A percentile compares a stretch with the other conserved stretches of the same genome.
Conservation (phyloP, 2,113 vertebrate genomes). For the Brachyhypopomus gauderio region DNA sequence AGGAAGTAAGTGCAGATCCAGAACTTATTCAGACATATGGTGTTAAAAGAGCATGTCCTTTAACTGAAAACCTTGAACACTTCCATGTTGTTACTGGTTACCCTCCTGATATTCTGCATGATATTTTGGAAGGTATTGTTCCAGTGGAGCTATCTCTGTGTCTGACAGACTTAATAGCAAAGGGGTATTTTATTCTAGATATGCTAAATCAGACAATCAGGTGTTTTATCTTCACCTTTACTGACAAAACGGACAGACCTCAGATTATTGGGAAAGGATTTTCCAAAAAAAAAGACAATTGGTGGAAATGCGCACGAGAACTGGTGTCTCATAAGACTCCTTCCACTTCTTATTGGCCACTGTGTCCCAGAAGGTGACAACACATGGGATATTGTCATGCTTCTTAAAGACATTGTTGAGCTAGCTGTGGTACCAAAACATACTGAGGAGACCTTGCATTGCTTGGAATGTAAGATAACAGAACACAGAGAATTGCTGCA, state of each 20-base stretch:
- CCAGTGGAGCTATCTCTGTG: conserved; percentile 18
- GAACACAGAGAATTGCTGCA: conserved; percentile 29
- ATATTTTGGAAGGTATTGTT: conserved; percentile 24
- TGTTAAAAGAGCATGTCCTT: conserved; percentile 28
- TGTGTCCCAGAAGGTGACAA: neutral
- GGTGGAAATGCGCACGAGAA: conserved; percentile 26
- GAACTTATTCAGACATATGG: neutral
- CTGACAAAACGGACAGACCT: conserved; percentile 19
- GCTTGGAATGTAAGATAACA: conserved; percentile 34
- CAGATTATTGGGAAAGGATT: conserved; percentile 23
- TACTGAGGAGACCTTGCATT: conserved; percentile 37
- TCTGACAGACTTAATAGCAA: conserved; percentile 22
- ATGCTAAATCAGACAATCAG: conserved; percentile 19
- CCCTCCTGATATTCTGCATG: conserved; percentile 25
- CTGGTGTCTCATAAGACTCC: neutral
- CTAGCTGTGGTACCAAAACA: conserved; percentile 13
- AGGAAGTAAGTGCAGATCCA: conserved; percentile 1
- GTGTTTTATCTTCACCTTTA: conserved; percentile 5
- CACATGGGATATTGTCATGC: conserved; percentile 36
- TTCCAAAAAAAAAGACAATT: conserved; percentile 16
- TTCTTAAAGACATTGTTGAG: conserved; percentile 22
- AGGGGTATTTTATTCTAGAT: conserved; percentile 17
- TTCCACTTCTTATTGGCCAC: conserved; percentile 31
- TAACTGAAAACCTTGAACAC: conserved; percentile 18
- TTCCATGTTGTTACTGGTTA: conserved; percentile 26